Evolutionary conservation across 2,113 vertebrate species (phyloP).

Genomic region (Ctenodactylus gundi): DNA sequence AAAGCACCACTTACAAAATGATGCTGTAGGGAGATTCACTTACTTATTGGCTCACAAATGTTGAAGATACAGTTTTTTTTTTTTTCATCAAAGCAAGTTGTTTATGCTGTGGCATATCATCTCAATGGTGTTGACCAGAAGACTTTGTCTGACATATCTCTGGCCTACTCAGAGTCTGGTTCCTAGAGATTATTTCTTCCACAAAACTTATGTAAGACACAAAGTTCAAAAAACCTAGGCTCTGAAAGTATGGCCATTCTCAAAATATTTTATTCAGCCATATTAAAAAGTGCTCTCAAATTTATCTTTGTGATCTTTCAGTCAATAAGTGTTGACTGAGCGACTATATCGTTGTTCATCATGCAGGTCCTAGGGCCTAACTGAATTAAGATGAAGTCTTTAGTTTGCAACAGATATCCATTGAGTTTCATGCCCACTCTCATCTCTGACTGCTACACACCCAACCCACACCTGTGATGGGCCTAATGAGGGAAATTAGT

Average conservation of each 20-base stretch:
- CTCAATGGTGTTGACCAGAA: neutral
- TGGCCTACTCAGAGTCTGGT: neutral
- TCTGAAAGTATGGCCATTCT: neutral
- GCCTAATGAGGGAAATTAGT: too few species aligned
- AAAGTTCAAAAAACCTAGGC: neutral
- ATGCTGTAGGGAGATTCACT: too few species aligned
- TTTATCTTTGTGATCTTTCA: neutral
- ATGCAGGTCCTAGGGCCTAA: neutral
- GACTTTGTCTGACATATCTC: neutral
- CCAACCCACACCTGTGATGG: too few species aligned
- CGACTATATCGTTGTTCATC: too few species aligned
- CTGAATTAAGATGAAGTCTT: neutral
- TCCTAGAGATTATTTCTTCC: neutral
- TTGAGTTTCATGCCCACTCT: too few species aligned
- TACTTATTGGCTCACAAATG: too few species aligned
- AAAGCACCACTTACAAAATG: too few species aligned
- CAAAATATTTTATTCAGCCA: neutral
- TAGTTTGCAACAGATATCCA: neutral
- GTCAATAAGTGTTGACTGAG: neutral
- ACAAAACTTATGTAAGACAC: neutral
- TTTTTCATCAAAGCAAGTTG: neutral
- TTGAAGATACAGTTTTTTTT: too few species aligned
- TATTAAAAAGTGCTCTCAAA: neutral
- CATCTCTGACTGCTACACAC: neutral
- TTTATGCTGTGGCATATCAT: neutral